phyloP scores from a whole-genome alignment of 2,888 invertebrate species.

The Micoletzkya japonica region DNA sequence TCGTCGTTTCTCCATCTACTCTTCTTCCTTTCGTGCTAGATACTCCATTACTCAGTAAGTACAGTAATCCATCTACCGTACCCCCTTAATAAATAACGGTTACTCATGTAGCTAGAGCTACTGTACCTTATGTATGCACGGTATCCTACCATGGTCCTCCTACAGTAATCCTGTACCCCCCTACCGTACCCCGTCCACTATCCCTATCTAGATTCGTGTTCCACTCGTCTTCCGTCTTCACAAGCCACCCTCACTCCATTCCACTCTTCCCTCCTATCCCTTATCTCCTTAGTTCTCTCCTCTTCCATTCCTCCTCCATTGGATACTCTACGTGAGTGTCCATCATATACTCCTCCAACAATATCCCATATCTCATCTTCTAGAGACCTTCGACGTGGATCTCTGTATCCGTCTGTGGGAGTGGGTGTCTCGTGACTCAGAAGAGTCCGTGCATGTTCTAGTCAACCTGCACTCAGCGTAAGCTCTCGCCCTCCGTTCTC shows the following conservation, averaged over 20 bases:
- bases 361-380: background rate
- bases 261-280: background rate
- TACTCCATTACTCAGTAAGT: background rate
- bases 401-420: background rate
- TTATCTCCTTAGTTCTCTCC: background rate
- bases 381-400: background rate
- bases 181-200: no score
- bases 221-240: background rate
- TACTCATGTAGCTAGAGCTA: background rate
- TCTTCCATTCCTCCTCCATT: background rate
- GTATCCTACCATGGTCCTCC: no score
- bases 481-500: no score
- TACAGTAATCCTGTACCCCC: no score
- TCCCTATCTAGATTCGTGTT: no score
- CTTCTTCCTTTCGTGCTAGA: background rate
- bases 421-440: background rate
- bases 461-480: background rate
- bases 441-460: background rate
- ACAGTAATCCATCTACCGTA: background rate
- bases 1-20: background rate
- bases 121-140: no score
- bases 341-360: no score
- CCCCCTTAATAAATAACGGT: background rate
- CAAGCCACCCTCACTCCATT: background rate
- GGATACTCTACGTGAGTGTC: conserved; percentile 1